Conservation (phyloP, 2,797 vertebrate species). For the Podarcis lilfordi region DNA sequence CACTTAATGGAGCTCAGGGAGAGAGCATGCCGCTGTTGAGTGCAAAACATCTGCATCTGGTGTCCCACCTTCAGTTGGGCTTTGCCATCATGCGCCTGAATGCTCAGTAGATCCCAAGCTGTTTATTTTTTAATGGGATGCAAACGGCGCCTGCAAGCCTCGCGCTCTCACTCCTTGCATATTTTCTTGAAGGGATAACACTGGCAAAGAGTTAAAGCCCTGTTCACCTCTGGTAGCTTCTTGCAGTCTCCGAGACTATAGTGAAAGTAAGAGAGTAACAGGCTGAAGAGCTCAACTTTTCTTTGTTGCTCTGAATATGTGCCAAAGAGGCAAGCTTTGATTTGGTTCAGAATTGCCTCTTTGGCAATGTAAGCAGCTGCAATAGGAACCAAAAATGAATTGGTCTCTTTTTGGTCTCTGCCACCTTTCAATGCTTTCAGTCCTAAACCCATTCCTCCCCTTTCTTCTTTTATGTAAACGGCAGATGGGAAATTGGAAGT, state of each 20-base stretch:
- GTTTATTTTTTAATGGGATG: constrained; percentile 44
- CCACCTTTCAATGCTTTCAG: not conserved
- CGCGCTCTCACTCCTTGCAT: not conserved
- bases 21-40: constrained; percentile 46
- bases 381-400: not conserved
- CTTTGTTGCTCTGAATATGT: not conserved
- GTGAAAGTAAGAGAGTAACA: not conserved
- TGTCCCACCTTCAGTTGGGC: constrained; percentile 33
- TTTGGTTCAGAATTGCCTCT: not conserved
- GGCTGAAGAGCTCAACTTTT: not conserved
- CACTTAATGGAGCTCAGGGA: constrained; percentile 67
- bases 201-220: constrained; percentile 15
- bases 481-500: too few species aligned
- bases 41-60: constrained; percentile 81
- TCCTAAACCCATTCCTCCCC: too few species aligned
- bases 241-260: not conserved
- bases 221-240: not conserved
- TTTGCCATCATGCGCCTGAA: constrained; percentile 1
- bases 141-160: not conserved
- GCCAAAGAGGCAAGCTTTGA: not conserved
- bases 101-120: constrained; percentile 2
- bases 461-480: too few species aligned
- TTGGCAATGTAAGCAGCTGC: not conserved
- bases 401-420: not conserved
- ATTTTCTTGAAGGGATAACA: constrained; percentile 40